Percentiles rank a stretch among this genome's conserved stretches.
phyloP scores from a whole-genome alignment of 2,797 vertebrate genomes.

The Pangasius krempfi region DNA sequence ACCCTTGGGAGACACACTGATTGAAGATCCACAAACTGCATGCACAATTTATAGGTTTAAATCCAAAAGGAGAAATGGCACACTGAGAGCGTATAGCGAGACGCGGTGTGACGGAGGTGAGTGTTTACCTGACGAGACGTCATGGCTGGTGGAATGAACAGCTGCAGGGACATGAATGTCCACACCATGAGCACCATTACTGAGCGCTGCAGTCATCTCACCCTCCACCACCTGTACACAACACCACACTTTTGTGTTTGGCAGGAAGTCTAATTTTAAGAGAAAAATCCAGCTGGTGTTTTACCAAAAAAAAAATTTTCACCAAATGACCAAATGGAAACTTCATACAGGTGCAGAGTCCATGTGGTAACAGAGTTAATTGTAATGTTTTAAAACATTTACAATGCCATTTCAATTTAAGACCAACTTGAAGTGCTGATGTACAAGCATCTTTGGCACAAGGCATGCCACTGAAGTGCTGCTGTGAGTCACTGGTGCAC shows the following conservation, averaged over 20 bases:
- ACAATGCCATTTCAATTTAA: background rate
- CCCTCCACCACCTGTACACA: conserved; percentile 73
- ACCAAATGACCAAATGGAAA: background rate
- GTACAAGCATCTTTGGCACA: background rate
- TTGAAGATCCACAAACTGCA: background rate
- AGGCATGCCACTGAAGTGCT: background rate
- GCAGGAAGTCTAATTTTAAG: background rate
- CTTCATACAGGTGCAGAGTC: background rate
- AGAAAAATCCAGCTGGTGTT: background rate
- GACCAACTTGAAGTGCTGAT: background rate
- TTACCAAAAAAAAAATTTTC: background rate
- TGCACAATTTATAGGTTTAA: background rate
- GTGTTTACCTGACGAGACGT: conserved; percentile 83
- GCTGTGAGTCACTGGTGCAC: too few relatives aligned
- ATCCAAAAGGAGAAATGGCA: background rate
- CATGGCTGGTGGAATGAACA: conserved; percentile 81
- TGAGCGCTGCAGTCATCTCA: conserved; percentile 69
- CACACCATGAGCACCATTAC: conserved; percentile 68
- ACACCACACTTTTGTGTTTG: background rate
- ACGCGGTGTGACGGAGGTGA: too few relatives aligned
- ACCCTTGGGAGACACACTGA: background rate
- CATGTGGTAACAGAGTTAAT: background rate
- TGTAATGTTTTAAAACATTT: background rate
- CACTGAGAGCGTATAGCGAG: background rate
- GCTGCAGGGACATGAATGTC: conserved; percentile 69